A percentile compares a stretch with the other conserved stretches of the same genome.
phyloP scores from a whole-genome alignment of 2,888 invertebrate genomes.

The Pachymerium ferrugineum region DNA sequence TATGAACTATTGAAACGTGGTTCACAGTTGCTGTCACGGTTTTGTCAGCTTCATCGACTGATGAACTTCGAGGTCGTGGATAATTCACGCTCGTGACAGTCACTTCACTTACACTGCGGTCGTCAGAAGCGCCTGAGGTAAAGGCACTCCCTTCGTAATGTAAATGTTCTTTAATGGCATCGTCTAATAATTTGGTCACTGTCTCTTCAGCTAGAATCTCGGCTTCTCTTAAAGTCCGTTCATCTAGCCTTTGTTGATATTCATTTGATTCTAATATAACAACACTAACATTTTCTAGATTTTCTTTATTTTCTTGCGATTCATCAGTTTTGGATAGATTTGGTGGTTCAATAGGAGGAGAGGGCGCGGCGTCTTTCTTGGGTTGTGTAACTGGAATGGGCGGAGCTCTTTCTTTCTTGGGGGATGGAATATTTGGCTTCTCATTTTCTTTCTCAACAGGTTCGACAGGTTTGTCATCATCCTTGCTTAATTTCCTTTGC shows the following conservation, averaged over 20 bases:
- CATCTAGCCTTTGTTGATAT: background rate
- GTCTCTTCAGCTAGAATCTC: conserved; percentile 32
- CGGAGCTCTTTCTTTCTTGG: background rate
- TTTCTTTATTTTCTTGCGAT: background rate
- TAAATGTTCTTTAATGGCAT: conserved; percentile 17
- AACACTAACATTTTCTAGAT: background rate
- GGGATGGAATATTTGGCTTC: background rate
- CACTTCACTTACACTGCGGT: conserved; percentile 30
- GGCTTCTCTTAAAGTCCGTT: conserved; percentile 19
- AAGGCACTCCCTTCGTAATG: background rate
- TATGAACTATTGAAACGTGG: conserved; percentile 88
- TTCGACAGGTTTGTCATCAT: background rate
- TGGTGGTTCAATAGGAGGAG: background rate
- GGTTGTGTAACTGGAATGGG: background rate
- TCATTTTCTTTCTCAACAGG: background rate
- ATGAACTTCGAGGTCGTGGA: background rate
- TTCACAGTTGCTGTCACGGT: background rate
- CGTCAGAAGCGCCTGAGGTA: conserved; percentile 32
- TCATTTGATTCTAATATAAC: background rate
- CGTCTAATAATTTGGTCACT: conserved; percentile 17
- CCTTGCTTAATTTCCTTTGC: conserved; percentile 9
- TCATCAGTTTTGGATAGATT: background rate
- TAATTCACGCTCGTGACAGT: conserved; percentile 35
- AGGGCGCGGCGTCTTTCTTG: background rate
- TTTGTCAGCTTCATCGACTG: conserved; percentile 57